phyloP scores from a whole-genome alignment of 2,888 invertebrate genomes.

The Ophonus ardosiacus region DNA sequence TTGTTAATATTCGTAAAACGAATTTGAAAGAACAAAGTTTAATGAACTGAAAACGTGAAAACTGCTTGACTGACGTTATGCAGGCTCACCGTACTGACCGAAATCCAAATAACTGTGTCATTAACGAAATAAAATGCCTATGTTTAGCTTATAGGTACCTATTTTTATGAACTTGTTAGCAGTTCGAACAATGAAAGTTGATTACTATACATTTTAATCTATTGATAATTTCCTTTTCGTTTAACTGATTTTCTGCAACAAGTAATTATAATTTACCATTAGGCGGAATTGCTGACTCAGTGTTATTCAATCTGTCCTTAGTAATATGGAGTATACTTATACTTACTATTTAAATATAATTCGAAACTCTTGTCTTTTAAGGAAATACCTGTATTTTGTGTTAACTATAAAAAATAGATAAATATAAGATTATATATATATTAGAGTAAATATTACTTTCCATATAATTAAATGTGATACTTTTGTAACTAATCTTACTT shows the following conservation, averaged over 20 bases:
- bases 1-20: too few species aligned
- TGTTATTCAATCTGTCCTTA: not conserved
- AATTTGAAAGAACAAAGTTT: too few species aligned
- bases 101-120: too few species aligned
- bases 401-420: not conserved
- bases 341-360: not conserved
- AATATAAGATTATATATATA: not conserved
- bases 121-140: too few species aligned
- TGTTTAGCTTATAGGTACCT: too few species aligned
- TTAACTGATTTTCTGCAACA: not conserved
- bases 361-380: not conserved
- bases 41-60: too few species aligned
- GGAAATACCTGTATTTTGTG: not conserved
- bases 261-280: not conserved
- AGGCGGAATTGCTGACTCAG: not conserved
- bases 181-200: not conserved
- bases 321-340: not conserved
- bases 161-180: too few species aligned
- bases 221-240: not conserved
- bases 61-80: too few species aligned
- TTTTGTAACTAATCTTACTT: not conserved
- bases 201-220: not conserved
- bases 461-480: not conserved
- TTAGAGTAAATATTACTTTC: not conserved
- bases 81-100: too few species aligned